Conservation (phyloP, 2,888 invertebrate genomes). For the Xanthia icteritia region DNA sequence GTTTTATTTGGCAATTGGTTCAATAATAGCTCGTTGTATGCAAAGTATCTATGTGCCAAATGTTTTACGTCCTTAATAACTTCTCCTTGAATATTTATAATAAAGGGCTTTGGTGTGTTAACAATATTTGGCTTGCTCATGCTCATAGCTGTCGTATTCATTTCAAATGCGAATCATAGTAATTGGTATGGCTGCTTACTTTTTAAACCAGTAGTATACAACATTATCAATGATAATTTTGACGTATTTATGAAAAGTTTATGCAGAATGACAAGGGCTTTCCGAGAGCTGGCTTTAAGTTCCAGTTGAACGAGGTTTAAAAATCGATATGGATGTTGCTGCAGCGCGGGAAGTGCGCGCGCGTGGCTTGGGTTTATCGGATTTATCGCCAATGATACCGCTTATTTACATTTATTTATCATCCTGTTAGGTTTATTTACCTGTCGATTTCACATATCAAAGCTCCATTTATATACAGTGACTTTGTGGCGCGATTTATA, state of each 20-base stretch:
- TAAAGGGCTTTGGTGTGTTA: conserved; percentile 15
- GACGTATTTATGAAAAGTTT: not conserved
- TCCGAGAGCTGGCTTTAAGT: not conserved
- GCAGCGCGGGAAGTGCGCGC: conserved; percentile 40
- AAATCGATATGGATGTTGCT: conserved; percentile 47
- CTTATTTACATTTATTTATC: conserved; percentile 58
- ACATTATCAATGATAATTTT: not conserved
- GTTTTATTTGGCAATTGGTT: conserved; percentile 71
- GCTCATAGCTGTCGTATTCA: not conserved
- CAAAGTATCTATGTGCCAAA: conserved; percentile 68
- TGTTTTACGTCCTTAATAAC: conserved; percentile 66
- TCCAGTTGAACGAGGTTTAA: conserved; percentile 18
- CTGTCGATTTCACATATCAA: conserved; percentile 48
- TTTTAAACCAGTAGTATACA: not conserved
- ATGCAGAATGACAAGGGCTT: not conserved
- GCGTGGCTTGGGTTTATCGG: conserved; percentile 61
- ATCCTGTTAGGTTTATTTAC: conserved; percentile 59
- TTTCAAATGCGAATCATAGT: not conserved
- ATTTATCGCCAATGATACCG: conserved; percentile 60
- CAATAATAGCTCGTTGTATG: conserved; percentile 73
- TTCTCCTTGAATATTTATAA: conserved; percentile 67
- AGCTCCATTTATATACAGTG: conserved; percentile 38
- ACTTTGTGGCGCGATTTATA: conserved; percentile 34
- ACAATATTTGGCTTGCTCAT: conserved; percentile 22
- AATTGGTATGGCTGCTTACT: not conserved